Evolutionary conservation across 2,113 vertebrate genomes (phyloP).

Genomic region (Callorhinus ursinus): DNA sequence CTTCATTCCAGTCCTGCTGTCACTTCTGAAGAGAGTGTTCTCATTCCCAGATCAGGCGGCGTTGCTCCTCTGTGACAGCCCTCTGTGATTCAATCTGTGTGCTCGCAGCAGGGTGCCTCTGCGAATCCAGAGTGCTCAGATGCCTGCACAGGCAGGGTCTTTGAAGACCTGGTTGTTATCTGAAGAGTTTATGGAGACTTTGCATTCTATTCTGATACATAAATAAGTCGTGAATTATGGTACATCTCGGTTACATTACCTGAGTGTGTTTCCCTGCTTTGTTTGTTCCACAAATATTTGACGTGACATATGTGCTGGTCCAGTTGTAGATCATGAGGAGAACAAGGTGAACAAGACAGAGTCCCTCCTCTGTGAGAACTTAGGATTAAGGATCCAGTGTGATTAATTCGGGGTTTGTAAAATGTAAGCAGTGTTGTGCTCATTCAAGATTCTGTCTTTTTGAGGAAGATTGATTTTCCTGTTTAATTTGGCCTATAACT

Average conservation of each 20-base stretch:
- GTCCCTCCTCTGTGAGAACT: neutral
- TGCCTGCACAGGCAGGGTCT: neutral
- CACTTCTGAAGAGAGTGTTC: neutral
- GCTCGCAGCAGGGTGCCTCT: fast-evolving
- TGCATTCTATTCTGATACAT: neutral
- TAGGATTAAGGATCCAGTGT: neutral
- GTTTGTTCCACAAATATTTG: neutral
- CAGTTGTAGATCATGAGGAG: neutral
- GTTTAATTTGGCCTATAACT: neutral
- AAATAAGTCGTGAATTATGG: neutral
- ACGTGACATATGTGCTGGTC: neutral
- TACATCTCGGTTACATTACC: neutral
- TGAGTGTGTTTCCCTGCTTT: neutral
- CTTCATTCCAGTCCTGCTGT: neutral
- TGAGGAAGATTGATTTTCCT: neutral
- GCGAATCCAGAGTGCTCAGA: too few relatives aligned
- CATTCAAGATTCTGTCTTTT: neutral
- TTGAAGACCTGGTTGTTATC: neutral
- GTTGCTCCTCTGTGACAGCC: neutral
- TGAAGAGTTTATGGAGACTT: neutral
- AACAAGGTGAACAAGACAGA: neutral
- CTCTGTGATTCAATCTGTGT: neutral
- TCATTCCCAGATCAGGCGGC: too few relatives aligned
- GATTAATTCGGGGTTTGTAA: neutral
- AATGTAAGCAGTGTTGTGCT: neutral